Percentiles rank a stretch among this genome's conserved stretches.
These are phyloP conservation scores for Nematostella vectensis DNA, from an alignment of 92 coral and sea anemone species.

Conservation along the genomic window DNA sequence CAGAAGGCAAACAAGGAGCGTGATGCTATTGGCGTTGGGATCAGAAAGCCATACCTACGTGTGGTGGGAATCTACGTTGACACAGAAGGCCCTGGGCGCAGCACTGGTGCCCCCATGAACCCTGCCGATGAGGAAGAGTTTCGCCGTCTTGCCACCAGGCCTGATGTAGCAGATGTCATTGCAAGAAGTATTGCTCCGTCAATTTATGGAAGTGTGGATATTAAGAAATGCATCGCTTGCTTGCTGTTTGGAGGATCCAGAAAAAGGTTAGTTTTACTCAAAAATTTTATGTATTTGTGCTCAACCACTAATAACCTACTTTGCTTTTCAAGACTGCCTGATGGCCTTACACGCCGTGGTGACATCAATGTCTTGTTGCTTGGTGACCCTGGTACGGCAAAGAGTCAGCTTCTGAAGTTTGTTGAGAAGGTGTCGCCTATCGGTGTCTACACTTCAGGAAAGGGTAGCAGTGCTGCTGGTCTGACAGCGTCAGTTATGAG, in stretches of 20 bases:
- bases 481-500: slow-evolving; percentile 96
- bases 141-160: slow-evolving; percentile 66
- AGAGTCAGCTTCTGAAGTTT: slow-evolving; percentile 94
- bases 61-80: slow-evolving; percentile 92
- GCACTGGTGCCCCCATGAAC: slow-evolving; percentile 57
- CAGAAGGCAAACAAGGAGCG: slow-evolving; percentile 74
- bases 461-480: slow-evolving; percentile 98
- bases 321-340: slow-evolving; percentile 62
- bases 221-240: slow-evolving; percentile 94
- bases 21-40: slow-evolving; percentile 85
- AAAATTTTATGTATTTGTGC: not conserved
- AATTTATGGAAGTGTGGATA: slow-evolving; percentile 89
- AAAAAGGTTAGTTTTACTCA: slow-evolving; percentile 52
- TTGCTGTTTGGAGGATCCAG: slow-evolving; percentile 96
- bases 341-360: slow-evolving; percentile 96
- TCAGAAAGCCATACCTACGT: slow-evolving; percentile 90
- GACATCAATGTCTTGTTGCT: slow-evolving; percentile 85
- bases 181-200: slow-evolving; percentile 98
- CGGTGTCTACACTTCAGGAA: slow-evolving; percentile 95
- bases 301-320: not conserved
- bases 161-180: slow-evolving; percentile 77
- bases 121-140: slow-evolving; percentile 91
- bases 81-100: slow-evolving; percentile 94
- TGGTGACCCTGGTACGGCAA: slow-evolving; percentile 99
- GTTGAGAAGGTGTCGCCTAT: slow-evolving; percentile 94